Percentiles rank a stretch among this genome's conserved stretches.
Evolutionary conservation across 1,140 invertebrate species (phyloP).

Genomic region (Hylaeus volcanicus): DNA sequence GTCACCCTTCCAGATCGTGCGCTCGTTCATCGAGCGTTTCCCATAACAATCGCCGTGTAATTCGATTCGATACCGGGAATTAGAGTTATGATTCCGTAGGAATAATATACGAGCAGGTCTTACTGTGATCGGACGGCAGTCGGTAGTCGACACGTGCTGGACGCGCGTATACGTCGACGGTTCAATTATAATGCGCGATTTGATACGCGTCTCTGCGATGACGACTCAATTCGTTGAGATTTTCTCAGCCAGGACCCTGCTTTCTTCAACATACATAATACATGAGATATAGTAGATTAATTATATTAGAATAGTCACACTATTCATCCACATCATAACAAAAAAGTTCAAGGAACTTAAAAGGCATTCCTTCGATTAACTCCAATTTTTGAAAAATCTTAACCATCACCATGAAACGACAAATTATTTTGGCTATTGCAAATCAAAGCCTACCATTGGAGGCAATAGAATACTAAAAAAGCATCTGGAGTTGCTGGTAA

Average conservation of each 20-base stretch:
- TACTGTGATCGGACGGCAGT: constrained; percentile 65
- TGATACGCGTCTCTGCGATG: constrained; percentile 70
- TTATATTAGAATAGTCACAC: too few relatives aligned
- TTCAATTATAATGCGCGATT: constrained; percentile 79
- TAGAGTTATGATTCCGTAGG: constrained; percentile 73
- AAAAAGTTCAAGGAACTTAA: too few relatives aligned
- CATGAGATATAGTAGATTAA: too few relatives aligned
- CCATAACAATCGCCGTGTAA: constrained; percentile 68
- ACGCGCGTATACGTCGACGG: constrained; percentile 53
- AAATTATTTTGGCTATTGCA: too few relatives aligned
- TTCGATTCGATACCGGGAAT: constrained; percentile 78
- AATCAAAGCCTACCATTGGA: too few relatives aligned
- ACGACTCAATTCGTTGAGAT: constrained; percentile 73
- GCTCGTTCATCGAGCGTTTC: constrained; percentile 39
- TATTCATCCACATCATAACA: too few relatives aligned
- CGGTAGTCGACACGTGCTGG: constrained; percentile 68
- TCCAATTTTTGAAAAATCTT: too few relatives aligned
- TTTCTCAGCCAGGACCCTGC: constrained; percentile 13
- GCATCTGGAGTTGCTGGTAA: too few relatives aligned
- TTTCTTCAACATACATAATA: background rate
- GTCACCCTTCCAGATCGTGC: constrained; percentile 37
- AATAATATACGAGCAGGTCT: constrained; percentile 79
- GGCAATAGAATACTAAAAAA: too few relatives aligned
- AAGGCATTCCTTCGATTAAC: too few relatives aligned
- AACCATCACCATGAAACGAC: too few relatives aligned